Conservation (phyloP, 2,888 invertebrate species). For the Agriopis leucophaearia region DNA sequence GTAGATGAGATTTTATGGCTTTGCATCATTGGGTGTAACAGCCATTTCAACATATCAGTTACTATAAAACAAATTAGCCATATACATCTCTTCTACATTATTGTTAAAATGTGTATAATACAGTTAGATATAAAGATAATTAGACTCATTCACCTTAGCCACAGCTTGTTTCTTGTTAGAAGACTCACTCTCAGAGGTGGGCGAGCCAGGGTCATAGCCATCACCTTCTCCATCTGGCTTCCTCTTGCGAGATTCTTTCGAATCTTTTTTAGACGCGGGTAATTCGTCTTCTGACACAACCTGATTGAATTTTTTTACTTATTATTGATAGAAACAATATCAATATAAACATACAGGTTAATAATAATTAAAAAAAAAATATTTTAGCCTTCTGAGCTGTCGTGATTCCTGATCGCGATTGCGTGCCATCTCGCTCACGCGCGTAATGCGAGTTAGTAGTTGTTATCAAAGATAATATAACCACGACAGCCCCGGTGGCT, state of each 20-base stretch:
- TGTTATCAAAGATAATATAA: too few species aligned
- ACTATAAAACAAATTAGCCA: too few species aligned
- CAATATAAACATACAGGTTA: not conserved
- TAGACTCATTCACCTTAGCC: constrained; percentile 66
- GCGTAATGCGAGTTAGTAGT: too few species aligned
- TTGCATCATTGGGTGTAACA: too few species aligned
- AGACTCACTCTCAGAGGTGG: constrained; percentile 91
- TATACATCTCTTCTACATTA: too few species aligned
- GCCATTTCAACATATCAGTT: too few species aligned
- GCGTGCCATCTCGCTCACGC: too few species aligned
- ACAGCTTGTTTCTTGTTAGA: constrained; percentile 86
- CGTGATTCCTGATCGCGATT: too few species aligned
- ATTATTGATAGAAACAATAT: not conserved
- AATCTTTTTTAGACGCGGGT: constrained; percentile 88
- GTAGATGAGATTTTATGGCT: too few species aligned
- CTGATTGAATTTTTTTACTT: constrained; percentile 52
- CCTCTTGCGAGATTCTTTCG: constrained; percentile 84
- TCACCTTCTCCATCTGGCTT: constrained; percentile 85
- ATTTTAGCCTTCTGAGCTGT: too few species aligned
- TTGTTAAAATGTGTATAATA: not conserved
- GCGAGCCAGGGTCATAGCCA: constrained; percentile 93
- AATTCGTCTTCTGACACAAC: constrained; percentile 94
- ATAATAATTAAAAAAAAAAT: too few species aligned
- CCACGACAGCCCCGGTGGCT: too few species aligned
- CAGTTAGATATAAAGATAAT: not conserved